Base-by-base conservation (phyloP, 2,888 invertebrate species). In the Pachycephus smyrnensis region DNA sequence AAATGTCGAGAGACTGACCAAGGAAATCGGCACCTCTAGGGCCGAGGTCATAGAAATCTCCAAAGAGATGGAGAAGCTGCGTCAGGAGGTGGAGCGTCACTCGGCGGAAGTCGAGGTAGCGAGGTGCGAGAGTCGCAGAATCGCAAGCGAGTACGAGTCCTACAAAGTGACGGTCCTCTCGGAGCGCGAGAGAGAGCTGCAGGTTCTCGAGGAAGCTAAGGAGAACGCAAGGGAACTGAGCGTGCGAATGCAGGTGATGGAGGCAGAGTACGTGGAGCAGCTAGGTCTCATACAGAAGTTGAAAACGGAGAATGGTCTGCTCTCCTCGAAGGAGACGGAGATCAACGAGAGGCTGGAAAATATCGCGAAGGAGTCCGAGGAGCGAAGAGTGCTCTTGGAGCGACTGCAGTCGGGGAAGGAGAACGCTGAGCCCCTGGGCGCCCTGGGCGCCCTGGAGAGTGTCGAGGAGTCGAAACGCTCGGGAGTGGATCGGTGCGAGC, bases 271-370 rank as follows among this genome's bases (percentile, higher is more conserved):
- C 71, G 82, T 89, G 1, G 88, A 90, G 3, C 90, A 91, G 35
- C 83, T 90, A 11, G 83, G 86, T 11, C 77, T 85, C 23, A 90
- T 91, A 69, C 88, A 91, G 75, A 87, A 86, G 6, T 78, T 91
- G 4, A 84, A 84, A 68, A 86, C 90, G 0, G 88, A 90, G 55
- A 90, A 90, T 71, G 89, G 88, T 12, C 79, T 91, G 76, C 68
- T 92, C 12, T 76, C 84, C 1, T 91, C 91, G 0, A 88, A 89
- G 36, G 89, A 91, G 55, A 81, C 89, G 2, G 89, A 94, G 93
- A 88, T 89, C 87, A 83, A 90, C 84, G 92, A 88, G 77, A 90
- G 80, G 33, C 78, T 91, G 31, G 91, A 92, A 76, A 89, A 88
- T 36, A 86, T 85, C 0, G 88, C 89, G 73, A 89, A 89, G 40